A percentile compares a stretch with the other conserved stretches of the same genome.
Evolutionary conservation across 2,797 vertebrate genomes (phyloP).

Genomic region (Sciurus carolinensis): DNA sequence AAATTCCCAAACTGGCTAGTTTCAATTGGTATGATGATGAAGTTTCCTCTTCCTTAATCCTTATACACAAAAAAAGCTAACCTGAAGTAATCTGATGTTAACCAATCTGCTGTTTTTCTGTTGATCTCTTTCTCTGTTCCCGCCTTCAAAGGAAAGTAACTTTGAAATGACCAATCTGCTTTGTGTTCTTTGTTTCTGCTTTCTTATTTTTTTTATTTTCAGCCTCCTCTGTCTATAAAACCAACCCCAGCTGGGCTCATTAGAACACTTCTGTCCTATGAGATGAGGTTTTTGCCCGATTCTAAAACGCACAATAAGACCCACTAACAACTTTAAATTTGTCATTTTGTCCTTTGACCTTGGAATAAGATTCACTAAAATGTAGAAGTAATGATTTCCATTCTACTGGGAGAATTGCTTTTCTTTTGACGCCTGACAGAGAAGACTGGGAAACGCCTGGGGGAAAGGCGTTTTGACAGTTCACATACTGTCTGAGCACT

Average conservation of each 20-base stretch:
- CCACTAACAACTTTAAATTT: too few species aligned
- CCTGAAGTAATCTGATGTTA: not conserved
- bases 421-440: not conserved
- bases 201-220: too few species aligned
- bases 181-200: too few species aligned
- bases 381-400: not conserved
- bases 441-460: not conserved
- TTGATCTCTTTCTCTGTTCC: not conserved
- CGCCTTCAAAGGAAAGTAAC: not conserved
- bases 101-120: too few species aligned
- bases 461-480: not conserved
- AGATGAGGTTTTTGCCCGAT: too few species aligned
- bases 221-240: too few species aligned
- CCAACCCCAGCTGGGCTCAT: too few species aligned
- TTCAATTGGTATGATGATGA: not conserved
- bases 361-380: not conserved
- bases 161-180: too few species aligned
- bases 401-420: not conserved
- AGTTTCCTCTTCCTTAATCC: too few species aligned
- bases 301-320: too few species aligned
- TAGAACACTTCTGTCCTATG: too few species aligned
- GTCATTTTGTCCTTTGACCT: not conserved
- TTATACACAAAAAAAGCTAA: not conserved
- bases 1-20: too few species aligned
- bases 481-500: not conserved